Conservation (phyloP, 2,888 invertebrate species). For the Cryptus armator region DNA sequence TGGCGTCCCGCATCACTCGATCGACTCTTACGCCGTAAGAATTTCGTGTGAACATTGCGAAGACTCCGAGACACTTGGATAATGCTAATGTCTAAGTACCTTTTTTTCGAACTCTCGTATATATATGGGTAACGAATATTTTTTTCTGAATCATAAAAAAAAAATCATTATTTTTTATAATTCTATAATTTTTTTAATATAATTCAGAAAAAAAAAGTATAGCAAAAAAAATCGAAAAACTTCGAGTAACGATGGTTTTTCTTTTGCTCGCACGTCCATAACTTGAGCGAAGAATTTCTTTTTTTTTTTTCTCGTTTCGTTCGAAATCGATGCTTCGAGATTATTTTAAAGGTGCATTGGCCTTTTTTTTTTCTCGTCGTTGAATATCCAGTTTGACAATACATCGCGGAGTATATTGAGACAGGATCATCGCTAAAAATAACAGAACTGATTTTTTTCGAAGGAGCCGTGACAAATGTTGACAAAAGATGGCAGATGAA, state of each 20-base stretch:
- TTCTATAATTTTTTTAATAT: too few relatives aligned
- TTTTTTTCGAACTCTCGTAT: too few relatives aligned
- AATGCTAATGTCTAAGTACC: neutral
- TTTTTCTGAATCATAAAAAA: neutral
- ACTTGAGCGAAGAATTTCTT: neutral
- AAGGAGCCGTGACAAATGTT: slow-evolving; percentile 72
- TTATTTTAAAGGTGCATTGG: slow-evolving; percentile 12
- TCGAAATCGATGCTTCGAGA: neutral
- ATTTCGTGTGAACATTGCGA: slow-evolving; percentile 66
- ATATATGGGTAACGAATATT: too few relatives aligned
- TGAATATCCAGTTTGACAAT: slow-evolving; percentile 10
- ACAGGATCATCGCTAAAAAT: slow-evolving; percentile 75
- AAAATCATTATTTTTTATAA: neutral
- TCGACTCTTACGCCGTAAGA: slow-evolving; percentile 24
- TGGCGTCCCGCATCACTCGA: slow-evolving; percentile 77
- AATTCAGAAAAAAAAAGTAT: too few relatives aligned
- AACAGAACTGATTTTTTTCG: slow-evolving; percentile 71
- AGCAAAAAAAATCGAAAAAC: too few relatives aligned
- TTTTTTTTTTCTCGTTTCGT: neutral
- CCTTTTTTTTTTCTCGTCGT: slow-evolving; percentile 25
- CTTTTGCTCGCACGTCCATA: neutral
- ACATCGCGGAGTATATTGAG: slow-evolving; percentile 57
- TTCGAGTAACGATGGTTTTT: slow-evolving; percentile 1
- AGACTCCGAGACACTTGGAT: neutral
- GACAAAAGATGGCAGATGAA: slow-evolving; percentile 71